These are phyloP conservation scores for Colaptes auratus DNA, from an alignment of 2,113 vertebrate species.

Conservation along the genomic window DNA sequence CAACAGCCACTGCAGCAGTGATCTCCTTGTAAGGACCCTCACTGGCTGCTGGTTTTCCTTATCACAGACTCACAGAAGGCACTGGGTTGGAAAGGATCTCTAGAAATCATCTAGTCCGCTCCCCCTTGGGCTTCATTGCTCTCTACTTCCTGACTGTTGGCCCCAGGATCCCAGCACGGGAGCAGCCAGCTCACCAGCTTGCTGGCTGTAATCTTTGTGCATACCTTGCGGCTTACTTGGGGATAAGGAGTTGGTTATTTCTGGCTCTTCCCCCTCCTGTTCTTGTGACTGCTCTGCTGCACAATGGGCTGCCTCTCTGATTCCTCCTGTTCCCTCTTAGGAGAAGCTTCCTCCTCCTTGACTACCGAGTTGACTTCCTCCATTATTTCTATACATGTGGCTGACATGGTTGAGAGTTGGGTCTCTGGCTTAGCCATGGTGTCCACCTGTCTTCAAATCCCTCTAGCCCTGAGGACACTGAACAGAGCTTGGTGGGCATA, in stretches of 20 bases:
- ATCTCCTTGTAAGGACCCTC: neutral
- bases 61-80: too few species aligned
- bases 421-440: neutral
- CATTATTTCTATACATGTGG: neutral
- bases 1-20: neutral
- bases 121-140: neutral
- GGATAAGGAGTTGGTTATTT: neutral
- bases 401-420: neutral
- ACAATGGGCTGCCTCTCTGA: neutral
- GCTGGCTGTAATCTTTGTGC: neutral
- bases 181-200: neutral
- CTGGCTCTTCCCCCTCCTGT: neutral
- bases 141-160: neutral
- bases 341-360: neutral
- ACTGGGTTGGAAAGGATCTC: too few species aligned
- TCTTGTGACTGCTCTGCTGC: neutral
- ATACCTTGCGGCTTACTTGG: neutral
- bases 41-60: neutral
- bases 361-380: neutral
- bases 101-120: too few species aligned
- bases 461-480: neutral
- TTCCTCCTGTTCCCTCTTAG: neutral
- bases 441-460: neutral
- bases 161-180: neutral
- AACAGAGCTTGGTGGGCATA: fast-evolving